Conservation (phyloP, 1,140 invertebrate genomes). For the Idris sp. region DNA sequence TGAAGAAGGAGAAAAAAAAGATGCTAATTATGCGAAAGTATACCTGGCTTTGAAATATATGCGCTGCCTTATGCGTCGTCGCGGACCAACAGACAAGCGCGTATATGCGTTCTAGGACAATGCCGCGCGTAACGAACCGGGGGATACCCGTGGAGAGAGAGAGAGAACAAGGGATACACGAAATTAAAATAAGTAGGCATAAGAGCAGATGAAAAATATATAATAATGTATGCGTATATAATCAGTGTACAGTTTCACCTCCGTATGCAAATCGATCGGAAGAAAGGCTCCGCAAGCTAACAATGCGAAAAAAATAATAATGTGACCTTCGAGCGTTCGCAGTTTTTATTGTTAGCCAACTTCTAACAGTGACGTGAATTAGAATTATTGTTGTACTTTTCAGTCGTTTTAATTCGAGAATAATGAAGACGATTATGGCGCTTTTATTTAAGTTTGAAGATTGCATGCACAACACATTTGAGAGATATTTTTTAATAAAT, state of each 20-base stretch:
- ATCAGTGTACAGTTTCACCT: slow-evolving; percentile 63
- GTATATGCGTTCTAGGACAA: slow-evolving; percentile 66
- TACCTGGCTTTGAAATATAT: slow-evolving; percentile 72
- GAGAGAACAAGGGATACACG: slow-evolving; percentile 55
- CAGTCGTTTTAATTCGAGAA: slow-evolving; percentile 33
- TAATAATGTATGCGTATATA: slow-evolving; percentile 59
- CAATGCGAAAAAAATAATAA: slow-evolving; percentile 57
- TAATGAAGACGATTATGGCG: slow-evolving; percentile 18
- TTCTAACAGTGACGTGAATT: slow-evolving; percentile 47
- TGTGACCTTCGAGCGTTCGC: slow-evolving; percentile 42
- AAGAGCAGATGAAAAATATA: slow-evolving; percentile 60
- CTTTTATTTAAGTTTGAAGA: too few relatives aligned
- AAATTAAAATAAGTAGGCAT: slow-evolving; percentile 63
- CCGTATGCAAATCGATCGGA: slow-evolving; percentile 51
- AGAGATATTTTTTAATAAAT: too few relatives aligned
- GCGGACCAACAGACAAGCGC: slow-evolving; percentile 60
- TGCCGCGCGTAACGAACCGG: slow-evolving; percentile 47
- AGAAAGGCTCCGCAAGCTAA: slow-evolving; percentile 55
- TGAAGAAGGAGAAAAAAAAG: slow-evolving; percentile 48
- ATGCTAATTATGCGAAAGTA: slow-evolving; percentile 73
- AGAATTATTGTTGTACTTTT: slow-evolving; percentile 53
- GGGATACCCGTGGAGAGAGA: slow-evolving; percentile 62
- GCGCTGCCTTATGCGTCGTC: slow-evolving; percentile 68
- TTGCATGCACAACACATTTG: too few relatives aligned
- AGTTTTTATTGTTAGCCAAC: slow-evolving; percentile 38